Evolutionary conservation across 2,888 invertebrate genomes (phyloP).

Genomic region (Dolichomitus sp.): DNA sequence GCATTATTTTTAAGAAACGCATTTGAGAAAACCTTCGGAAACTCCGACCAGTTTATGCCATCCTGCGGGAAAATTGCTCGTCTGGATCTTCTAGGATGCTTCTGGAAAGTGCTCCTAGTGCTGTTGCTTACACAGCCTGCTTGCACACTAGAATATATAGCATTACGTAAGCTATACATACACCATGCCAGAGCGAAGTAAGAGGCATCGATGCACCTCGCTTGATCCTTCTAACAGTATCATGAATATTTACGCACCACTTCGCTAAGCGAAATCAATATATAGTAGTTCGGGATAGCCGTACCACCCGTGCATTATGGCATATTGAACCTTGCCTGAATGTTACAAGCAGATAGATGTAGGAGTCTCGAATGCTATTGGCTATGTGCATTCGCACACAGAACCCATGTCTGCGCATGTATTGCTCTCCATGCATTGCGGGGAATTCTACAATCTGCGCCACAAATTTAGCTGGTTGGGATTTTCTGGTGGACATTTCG

Average conservation of each 20-base stretch:
- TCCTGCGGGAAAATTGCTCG: constrained; percentile 4
- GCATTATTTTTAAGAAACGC: background rate
- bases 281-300: constrained; percentile 63
- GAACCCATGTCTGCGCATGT: background rate
- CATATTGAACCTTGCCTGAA: constrained; percentile 61
- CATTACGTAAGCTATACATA: constrained; percentile 52
- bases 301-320: constrained; percentile 48
- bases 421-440: background rate
- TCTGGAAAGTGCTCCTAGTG: constrained; percentile 41
- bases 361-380: constrained; percentile 11
- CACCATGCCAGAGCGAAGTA: constrained; percentile 47
- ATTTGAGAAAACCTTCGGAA: background rate
- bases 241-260: constrained; percentile 83
- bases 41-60: background rate
- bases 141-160: constrained; percentile 66
- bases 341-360: constrained; percentile 47
- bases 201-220: constrained; percentile 72
- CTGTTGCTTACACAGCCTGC: constrained; percentile 71
- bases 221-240: constrained; percentile 79
- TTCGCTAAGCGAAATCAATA: constrained; percentile 79
- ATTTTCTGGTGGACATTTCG: background rate
- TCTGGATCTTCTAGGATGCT: constrained; percentile 41
- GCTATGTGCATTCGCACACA: constrained; percentile 23
- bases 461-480: background rate
- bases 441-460: background rate